Evolutionary conservation across 1,140 invertebrate genomes (phyloP).

Genomic region (Bombus ignitus): DNA sequence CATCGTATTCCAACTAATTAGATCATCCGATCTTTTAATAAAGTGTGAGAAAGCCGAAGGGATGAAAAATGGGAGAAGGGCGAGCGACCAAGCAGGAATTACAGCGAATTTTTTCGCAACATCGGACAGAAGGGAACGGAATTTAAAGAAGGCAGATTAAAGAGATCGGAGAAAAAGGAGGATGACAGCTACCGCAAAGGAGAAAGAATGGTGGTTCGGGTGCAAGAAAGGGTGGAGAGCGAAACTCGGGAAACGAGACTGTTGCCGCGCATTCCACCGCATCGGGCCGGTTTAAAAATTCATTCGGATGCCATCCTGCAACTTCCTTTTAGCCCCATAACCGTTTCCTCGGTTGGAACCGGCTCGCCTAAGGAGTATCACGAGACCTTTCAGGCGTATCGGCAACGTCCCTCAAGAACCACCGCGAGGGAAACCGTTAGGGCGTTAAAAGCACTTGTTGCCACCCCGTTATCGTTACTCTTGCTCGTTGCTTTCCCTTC

Average conservation of each 20-base stretch:
- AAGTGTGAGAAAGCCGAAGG: neutral
- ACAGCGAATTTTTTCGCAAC: constrained; percentile 45
- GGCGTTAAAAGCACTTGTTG: constrained; percentile 72
- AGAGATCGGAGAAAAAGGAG: neutral
- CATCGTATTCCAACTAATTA: no score
- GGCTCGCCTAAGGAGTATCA: constrained; percentile 59
- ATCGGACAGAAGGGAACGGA: neutral
- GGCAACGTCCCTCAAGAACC: neutral
- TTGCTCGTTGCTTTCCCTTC: constrained; percentile 14
- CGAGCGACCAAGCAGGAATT: constrained; percentile 42
- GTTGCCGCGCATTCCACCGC: constrained; percentile 30
- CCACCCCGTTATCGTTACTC: constrained; percentile 62
- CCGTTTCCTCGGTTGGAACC: neutral
- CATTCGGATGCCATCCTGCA: constrained; percentile 50
- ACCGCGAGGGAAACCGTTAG: constrained; percentile 47
- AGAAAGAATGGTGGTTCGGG: neutral
- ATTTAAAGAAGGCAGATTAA: neutral
- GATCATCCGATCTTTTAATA: no score
- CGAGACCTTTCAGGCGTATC: constrained; percentile 34
- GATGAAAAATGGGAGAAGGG: neutral
- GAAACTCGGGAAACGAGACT: constrained; percentile 1
- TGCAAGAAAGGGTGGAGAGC: neutral
- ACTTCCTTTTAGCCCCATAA: constrained; percentile 12
- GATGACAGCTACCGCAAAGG: constrained; percentile 45
- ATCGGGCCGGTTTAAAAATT: constrained; percentile 60